A percentile compares a stretch with the other conserved stretches of the same genome.
These are phyloP conservation scores for Hippoglossus stenolepis DNA, from an alignment of 2,113 vertebrate species.

Conservation along the genomic window DNA sequence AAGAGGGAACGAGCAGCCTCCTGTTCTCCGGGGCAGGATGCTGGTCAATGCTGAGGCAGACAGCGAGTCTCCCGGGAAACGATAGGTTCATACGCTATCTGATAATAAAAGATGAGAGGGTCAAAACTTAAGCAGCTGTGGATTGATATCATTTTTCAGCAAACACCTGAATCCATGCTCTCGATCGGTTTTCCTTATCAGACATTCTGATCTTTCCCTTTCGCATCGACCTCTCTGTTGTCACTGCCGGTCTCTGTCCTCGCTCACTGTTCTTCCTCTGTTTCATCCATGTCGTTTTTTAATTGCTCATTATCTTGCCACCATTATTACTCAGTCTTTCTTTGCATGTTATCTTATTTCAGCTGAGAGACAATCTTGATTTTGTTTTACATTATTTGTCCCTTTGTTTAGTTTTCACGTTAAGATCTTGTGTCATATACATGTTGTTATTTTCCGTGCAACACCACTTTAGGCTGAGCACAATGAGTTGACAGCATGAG, in stretches of 20 bases:
- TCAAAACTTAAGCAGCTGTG: conserved; percentile 42
- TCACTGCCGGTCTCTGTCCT: conserved; percentile 21
- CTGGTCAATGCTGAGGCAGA: conserved; percentile 58
- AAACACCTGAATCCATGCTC: conserved; percentile 24
- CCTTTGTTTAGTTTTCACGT: neutral
- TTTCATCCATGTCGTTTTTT: conserved; percentile 14
- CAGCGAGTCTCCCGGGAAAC: conserved; percentile 52
- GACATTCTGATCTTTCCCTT: conserved; percentile 42
- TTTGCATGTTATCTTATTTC: neutral
- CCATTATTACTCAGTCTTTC: conserved; percentile 6
- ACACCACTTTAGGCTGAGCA: neutral
- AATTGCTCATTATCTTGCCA: conserved; percentile 9
- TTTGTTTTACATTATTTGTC: neutral
- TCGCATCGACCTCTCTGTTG: conserved; percentile 32
- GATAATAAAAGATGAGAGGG: conserved; percentile 52
- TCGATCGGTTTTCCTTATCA: conserved; percentile 39
- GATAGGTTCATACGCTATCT: conserved; percentile 48
- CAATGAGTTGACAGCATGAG: neutral
- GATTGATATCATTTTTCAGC: conserved; percentile 25
- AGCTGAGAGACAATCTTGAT: conserved; percentile 7
- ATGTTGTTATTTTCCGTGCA: neutral
- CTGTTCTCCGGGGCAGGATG: conserved; percentile 46
- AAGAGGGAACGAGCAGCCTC: conserved; percentile 41
- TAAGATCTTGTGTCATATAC: neutral
- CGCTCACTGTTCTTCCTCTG: conserved; percentile 5